These are phyloP conservation scores for Cryptoblepharus egeriae DNA, from an alignment of 2,797 vertebrate genomes.

Conservation along the genomic window DNA sequence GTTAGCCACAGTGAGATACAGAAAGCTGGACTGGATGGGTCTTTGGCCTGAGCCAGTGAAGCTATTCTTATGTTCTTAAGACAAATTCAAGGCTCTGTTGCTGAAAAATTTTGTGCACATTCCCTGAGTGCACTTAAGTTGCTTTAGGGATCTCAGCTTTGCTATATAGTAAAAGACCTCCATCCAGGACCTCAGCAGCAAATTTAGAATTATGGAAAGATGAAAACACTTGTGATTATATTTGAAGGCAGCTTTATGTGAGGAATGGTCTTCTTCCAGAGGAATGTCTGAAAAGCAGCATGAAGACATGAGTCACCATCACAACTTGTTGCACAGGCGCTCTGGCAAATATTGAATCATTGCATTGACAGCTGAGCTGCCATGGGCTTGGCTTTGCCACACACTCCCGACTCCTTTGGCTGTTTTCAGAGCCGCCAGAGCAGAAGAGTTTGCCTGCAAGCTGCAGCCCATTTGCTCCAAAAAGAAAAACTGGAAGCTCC, in stretches of 20 bases:
- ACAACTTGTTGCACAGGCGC: neutral
- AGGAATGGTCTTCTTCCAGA: neutral
- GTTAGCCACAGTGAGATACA: too few species aligned
- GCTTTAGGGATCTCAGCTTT: neutral
- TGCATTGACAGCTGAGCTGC: neutral
- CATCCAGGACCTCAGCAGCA: too few species aligned
- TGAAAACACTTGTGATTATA: neutral
- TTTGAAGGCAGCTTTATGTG: neutral
- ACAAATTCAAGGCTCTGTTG: neutral
- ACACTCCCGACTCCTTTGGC: neutral
- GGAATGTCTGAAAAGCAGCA: neutral
- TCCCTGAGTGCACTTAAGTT: neutral
- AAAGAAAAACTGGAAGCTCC: neutral
- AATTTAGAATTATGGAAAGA: neutral
- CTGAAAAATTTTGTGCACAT: neutral
- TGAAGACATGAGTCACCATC: neutral
- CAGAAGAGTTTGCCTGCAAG: neutral
- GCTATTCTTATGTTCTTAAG: too few species aligned
- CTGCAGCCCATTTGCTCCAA: neutral
- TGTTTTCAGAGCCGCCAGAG: neutral
- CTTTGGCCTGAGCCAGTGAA: too few species aligned
- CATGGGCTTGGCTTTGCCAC: neutral
- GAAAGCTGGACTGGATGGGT: too few species aligned
- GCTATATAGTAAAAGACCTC: too few species aligned
- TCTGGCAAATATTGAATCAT: neutral